Evolutionary conservation across 2,888 invertebrate species (phyloP).

Genomic region (Megastigmus dorsalis): DNA sequence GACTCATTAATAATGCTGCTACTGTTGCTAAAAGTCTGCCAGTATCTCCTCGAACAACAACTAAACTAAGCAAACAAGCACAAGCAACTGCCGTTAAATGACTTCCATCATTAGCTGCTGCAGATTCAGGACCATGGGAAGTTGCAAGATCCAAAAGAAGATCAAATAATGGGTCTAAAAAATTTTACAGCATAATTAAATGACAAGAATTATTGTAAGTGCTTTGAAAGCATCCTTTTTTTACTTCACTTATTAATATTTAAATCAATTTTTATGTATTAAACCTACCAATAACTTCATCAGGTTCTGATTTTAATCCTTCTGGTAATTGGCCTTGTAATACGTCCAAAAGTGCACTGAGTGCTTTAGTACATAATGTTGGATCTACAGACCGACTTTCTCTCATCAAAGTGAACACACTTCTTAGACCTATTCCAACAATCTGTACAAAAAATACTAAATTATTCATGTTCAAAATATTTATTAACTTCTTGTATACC

Average conservation of each 20-base stretch:
- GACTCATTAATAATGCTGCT: slow-evolving; percentile 91
- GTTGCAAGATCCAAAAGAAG: slow-evolving; percentile 89
- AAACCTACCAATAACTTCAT: slow-evolving; percentile 81
- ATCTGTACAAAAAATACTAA: slow-evolving; percentile 77
- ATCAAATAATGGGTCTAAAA: slow-evolving; percentile 87
- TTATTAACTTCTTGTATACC: slow-evolving; percentile 58
- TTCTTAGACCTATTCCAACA: slow-evolving; percentile 87
- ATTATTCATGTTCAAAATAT: slow-evolving; percentile 47
- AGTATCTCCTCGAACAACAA: slow-evolving; percentile 94
- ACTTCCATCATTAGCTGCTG: slow-evolving; percentile 79
- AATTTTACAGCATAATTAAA: slow-evolving; percentile 17
- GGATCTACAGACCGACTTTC: slow-evolving; percentile 91
- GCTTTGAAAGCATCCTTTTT: too few relatives aligned
- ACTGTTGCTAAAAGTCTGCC: slow-evolving; percentile 91
- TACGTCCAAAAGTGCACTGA: slow-evolving; percentile 91
- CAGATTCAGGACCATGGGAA: slow-evolving; percentile 79
- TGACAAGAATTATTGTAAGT: too few relatives aligned
- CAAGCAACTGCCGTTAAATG: slow-evolving; percentile 91
- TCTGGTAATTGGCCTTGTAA: slow-evolving; percentile 93
- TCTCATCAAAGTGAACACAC: slow-evolving; percentile 93
- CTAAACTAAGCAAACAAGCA: slow-evolving; percentile 92
- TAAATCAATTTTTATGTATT: background rate
- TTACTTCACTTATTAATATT: background rate
- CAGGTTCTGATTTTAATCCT: slow-evolving; percentile 87
- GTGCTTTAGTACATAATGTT: slow-evolving; percentile 89